Evolutionary conservation across 2,113 vertebrate genomes (phyloP), one percentile per base, ranked within the genome.

Genomic region (Diphyllodes magnificus): DNA sequence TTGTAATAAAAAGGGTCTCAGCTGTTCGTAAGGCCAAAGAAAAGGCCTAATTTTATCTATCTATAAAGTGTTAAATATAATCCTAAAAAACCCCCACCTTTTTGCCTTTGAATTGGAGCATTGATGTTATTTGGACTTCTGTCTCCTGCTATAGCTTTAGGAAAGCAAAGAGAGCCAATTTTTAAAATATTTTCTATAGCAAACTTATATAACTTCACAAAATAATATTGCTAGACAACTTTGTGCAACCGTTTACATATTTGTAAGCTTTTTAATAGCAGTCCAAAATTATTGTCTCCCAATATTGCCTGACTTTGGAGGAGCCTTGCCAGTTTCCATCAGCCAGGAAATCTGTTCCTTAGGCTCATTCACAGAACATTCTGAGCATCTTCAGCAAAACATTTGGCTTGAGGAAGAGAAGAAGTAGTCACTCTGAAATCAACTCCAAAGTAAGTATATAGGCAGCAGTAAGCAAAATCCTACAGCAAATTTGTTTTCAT

Each of bases 291-390:
- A 90, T 75, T 94, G 94, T 90, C 65, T 96, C 56, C 37, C 79
- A 81, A 72, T 87, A 78, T 70, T 40, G 11, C 83, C 57, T 56
- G 72, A 71, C n/a, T 88, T 92, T 60, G 20, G 61, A 75, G 64
- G 37, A 97, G 53, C 5, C 27, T 86, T 86, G 69, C 88, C 90
- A 86, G 53, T 83, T 96, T 88, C 61, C 16, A 88, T 80, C 82
- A 94, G 85, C 56, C 88, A 92, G 40, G 79, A 96, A 97, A 92
- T 88, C 90, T 94, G 93, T 92, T 96, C 76, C 61, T 94, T 66
- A 44, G 44, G 61, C 85, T 96, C 90, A 83, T 93, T 88, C 88
- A 88, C 76, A 94, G 93, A 96, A 95, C 79, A 71, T 86, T 88
- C 71, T 92, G 83, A 93, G 37, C 60, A 56, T 84, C 82, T 86